phyloP scores from a whole-genome alignment of 1,140 invertebrate genomes.

The Pinna nobilis region DNA sequence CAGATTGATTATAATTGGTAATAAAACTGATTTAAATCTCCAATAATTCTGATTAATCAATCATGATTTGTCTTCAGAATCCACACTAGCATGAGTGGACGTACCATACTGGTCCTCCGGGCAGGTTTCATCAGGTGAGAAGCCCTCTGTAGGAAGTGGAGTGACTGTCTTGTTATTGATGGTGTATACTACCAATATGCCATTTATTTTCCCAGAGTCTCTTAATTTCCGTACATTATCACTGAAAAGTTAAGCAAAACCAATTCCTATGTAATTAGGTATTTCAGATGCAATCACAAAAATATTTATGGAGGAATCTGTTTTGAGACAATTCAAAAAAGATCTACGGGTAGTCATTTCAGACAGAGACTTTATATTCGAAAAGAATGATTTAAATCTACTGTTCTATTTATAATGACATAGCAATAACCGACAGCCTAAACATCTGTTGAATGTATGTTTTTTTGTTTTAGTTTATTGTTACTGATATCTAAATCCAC shows the following conservation, averaged over 20 bases:
- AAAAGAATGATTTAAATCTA: too few species aligned
- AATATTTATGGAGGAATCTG: background rate
- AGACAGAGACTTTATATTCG: background rate
- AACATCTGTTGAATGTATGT: too few species aligned
- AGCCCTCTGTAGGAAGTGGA: conserved; percentile 63
- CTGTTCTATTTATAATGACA: too few species aligned
- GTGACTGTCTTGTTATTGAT: conserved; percentile 33
- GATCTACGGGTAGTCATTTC: background rate
- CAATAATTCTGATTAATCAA: background rate
- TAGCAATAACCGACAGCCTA: too few species aligned
- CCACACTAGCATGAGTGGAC: background rate
- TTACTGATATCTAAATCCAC: too few species aligned
- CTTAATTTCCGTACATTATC: conserved; percentile 74
- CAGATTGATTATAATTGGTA: background rate
- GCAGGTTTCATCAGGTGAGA: conserved; percentile 87
- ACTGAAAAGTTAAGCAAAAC: conserved; percentile 75
- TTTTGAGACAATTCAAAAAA: background rate
- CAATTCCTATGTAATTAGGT: conserved; percentile 50
- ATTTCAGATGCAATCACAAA: background rate
- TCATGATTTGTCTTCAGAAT: background rate
- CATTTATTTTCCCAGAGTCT: conserved; percentile 78
- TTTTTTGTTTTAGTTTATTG: too few species aligned
- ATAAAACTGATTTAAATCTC: background rate
- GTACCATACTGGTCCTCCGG: conserved; percentile 86
- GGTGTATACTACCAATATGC: conserved; percentile 77